Evolutionary conservation across 2,888 invertebrate species (phyloP), one percentile per base, ranked within the genome.

Genomic region (Deilephila elpenor): DNA sequence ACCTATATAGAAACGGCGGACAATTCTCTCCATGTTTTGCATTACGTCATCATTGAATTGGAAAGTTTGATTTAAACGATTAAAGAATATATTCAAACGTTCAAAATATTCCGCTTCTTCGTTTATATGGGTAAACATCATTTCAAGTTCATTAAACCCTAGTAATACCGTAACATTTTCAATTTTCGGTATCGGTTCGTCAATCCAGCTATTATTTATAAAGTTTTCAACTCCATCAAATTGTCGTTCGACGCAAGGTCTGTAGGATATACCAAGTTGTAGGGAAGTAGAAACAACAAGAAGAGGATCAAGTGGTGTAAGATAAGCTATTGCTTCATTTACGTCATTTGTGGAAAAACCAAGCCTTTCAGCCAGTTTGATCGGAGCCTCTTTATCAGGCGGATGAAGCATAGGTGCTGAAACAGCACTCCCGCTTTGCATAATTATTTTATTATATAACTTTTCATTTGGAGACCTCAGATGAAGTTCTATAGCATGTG

Each of bases 121-220:
- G 60, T 76, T 64, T 0, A 73, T 75, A 72, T 86, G 83, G 3
- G 0, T 4, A 0, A 25, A 7, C 14, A 84, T 71, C 19, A 59
- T 34, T 81, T 92, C 92, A 56, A 86, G 77, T 62, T 84, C 82
- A 62, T 81, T 89, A 62, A 86, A 90, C 3, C 92, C 92, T 4
- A 88, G 77, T 19, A 92, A 72, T 32, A 91, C 76, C 7, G 87
- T 81, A 19, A 88, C 80, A 32, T 82, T 78, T 60, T 76, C 83
- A 0, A 79, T 83, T 83, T 88, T 90, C 0, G 86, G 82, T 1
- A 80, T 74, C n/a, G 78, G 60, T 34, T 83, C 75, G 59, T 82
- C 82, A 2, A 87, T 74, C 77, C 90, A 88, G 75, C 83, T 80
- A 25, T 80, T 80, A 5, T 83, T 77, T 51, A 91, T 74, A 71